Base-by-base conservation (phyloP, 2,113 vertebrate genomes). In the Vimba vimba region DNA sequence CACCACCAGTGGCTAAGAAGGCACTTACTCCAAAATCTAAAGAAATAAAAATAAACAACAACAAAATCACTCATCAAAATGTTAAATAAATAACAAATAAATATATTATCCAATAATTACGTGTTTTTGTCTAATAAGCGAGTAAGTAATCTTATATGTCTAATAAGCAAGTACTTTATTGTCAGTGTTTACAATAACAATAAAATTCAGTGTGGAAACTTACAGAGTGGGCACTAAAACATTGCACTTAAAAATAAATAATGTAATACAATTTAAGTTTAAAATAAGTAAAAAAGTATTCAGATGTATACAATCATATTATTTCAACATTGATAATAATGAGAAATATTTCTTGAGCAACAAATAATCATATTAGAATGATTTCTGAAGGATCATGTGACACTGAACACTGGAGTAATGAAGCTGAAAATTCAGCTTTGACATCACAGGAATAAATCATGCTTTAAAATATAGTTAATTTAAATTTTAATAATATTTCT, bases 21-120 rank as follows among this genome's bases (percentile, higher is more conserved):
- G 98, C 97, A n/a, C 98, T 99, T 81, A 99, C 98, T 4, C 98
- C 98, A 0, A 99, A 99, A 87, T 99, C 98, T 99, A 93, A 43
- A 55, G 25, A 30, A 93, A 95, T 30, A 1, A 39, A 33, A 2
- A 19, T 2, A 21, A 52, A 55, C 4, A 15, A 9, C 9, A 50
- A 21, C 12, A 5, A 52, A 52, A 52, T 17, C 1, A 52, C 27
- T 27, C 27, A 27, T 27, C 27, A 27, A 27, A 27, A 27, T 27
- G 27, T 27, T 27, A 27, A 27, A 27, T 27, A 50, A 30, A 60
- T n/a, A 8, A n/a, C 2, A 57, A 13, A 36, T 10, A 11, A 23
- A 71, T 23, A 0, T 39, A 43, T 19, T 39, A 21, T 68, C 27
- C 27, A 33, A 68, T 33, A 68, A 21, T 6, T 55, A 55, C 2